Evolutionary conservation across 2,888 invertebrate genomes (phyloP).

Genomic region (Drosophila meridionalis): DNA sequence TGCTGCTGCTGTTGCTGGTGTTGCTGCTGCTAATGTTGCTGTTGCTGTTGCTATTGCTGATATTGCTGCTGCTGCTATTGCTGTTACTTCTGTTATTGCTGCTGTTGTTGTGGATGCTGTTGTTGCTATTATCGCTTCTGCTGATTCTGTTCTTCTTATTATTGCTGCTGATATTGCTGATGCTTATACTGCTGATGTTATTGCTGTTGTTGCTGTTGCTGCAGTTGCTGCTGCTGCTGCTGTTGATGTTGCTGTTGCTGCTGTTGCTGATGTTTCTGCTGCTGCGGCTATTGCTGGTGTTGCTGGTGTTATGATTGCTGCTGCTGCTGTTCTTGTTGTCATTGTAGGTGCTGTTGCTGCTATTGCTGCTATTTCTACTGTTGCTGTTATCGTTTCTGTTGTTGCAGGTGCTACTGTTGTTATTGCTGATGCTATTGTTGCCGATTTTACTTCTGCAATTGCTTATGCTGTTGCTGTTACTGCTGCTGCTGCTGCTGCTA

Average conservation of each 20-base stretch:
- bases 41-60: too few relatives aligned
- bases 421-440: not conserved
- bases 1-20: not conserved
- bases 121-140: not conserved
- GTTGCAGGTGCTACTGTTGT: not conserved
- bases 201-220: not conserved
- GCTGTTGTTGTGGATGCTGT: too few relatives aligned
- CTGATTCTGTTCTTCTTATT: not conserved
- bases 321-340: not conserved
- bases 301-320: too few relatives aligned
- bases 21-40: not conserved
- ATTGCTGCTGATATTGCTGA: not conserved
- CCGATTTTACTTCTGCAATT: too few relatives aligned
- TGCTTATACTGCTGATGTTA: not conserved
- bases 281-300: too few relatives aligned
- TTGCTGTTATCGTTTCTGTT: not conserved
- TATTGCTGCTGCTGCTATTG: not conserved
- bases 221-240: too few relatives aligned
- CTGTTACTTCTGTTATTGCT: too few relatives aligned
- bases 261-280: not conserved
- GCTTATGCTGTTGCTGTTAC: not conserved
- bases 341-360: not conserved
- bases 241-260: not conserved
- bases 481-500: not conserved
- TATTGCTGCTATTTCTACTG: too few relatives aligned